Evolutionary conservation across 2,113 vertebrate species (phyloP).

Genomic region (Python bivittatus): DNA sequence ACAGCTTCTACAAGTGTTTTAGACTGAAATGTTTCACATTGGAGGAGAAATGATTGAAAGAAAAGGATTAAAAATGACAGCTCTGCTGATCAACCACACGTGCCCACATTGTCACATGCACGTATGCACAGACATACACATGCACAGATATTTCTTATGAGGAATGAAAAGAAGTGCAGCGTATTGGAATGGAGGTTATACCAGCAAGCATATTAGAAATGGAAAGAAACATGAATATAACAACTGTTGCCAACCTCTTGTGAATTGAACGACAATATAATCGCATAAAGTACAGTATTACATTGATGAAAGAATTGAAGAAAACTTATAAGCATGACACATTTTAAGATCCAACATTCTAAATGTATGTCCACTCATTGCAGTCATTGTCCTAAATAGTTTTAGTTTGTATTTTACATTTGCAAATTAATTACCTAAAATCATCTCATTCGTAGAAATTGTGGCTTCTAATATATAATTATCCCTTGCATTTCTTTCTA

Average conservation of each 20-base stretch:
- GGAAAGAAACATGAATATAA: slow-evolving; percentile 58
- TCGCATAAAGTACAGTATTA: slow-evolving; percentile 61
- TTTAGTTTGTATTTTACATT: slow-evolving; percentile 47
- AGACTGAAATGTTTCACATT: slow-evolving; percentile 75
- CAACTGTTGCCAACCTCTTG: slow-evolving; percentile 63
- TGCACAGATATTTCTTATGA: slow-evolving; percentile 54
- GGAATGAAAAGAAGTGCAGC: slow-evolving; percentile 53
- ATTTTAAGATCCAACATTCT: slow-evolving; percentile 55
- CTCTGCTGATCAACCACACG: slow-evolving; percentile 70
- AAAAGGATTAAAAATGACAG: slow-evolving; percentile 74
- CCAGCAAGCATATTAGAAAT: slow-evolving; percentile 66
- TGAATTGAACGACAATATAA: slow-evolving; percentile 71
- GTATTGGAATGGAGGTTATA: slow-evolving; percentile 56
- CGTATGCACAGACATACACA: slow-evolving; percentile 37
- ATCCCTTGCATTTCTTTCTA: background rate
- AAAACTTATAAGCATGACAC: slow-evolving; percentile 64
- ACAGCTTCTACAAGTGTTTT: slow-evolving; percentile 67
- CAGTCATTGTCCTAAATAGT: slow-evolving; percentile 41
- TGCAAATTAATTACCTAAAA: slow-evolving; percentile 20
- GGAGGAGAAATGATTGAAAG: slow-evolving; percentile 76
- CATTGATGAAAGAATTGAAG: slow-evolving; percentile 53
- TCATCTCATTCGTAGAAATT: slow-evolving; percentile 19
- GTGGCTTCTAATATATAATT: slow-evolving; percentile 43
- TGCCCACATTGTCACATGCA: slow-evolving; percentile 48
- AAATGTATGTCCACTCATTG: slow-evolving; percentile 23